Evolutionary conservation across 2,113 vertebrate species (phyloP).

Genomic region (Rhinogobius similis): DNA sequence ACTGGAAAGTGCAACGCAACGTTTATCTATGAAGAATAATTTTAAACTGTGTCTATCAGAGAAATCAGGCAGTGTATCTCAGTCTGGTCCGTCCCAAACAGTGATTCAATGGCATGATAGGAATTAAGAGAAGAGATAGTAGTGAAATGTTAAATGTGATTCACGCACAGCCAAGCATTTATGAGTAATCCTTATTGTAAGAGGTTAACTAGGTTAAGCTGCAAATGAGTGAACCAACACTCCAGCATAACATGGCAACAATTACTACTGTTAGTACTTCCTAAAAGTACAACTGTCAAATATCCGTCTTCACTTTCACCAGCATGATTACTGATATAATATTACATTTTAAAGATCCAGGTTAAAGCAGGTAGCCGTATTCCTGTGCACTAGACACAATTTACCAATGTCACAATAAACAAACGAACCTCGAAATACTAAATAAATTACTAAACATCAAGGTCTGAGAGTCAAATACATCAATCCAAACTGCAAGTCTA

Average conservation of each 20-base stretch:
- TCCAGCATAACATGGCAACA: constrained; percentile 10
- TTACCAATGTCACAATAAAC: not conserved
- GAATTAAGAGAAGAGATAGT: constrained; percentile 32
- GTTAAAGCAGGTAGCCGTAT: not conserved
- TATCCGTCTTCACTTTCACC: not conserved
- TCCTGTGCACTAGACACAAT: not conserved
- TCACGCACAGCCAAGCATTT: constrained; percentile 41
- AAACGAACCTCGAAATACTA: not conserved
- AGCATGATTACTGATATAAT: not conserved
- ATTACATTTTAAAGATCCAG: not conserved
- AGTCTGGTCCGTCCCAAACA: constrained; percentile 32
- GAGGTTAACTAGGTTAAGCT: constrained; percentile 60
- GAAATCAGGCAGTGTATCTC: constrained; percentile 27
- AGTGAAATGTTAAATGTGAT: constrained; percentile 55
- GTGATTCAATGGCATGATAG: constrained; percentile 39
- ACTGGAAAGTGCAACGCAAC: not conserved
- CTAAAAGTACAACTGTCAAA: not conserved
- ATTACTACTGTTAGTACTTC: constrained; percentile 8
- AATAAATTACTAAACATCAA: not conserved
- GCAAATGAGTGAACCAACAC: constrained; percentile 41
- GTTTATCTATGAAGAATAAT: not conserved
- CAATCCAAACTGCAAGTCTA: not conserved
- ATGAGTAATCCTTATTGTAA: constrained; percentile 49
- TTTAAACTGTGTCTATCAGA: constrained; percentile 7
- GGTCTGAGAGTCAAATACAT: not conserved